Evolutionary conservation across 2,113 vertebrate genomes (phyloP).

Genomic region (Heterochromis multidens): DNA sequence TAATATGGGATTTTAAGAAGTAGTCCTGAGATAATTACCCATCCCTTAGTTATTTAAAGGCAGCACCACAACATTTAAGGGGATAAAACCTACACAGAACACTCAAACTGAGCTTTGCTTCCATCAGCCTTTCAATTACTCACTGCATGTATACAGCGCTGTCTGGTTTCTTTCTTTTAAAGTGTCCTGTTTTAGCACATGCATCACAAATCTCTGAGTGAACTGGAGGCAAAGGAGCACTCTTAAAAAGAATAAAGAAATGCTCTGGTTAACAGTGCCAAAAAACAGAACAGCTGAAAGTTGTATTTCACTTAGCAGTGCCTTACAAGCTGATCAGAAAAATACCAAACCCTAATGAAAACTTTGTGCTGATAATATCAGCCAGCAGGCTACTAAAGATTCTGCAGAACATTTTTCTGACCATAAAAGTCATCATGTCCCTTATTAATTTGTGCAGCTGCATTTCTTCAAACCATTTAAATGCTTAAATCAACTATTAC

Average conservation of each 20-base stretch:
- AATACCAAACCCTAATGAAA: slow-evolving; percentile 13
- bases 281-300: not conserved
- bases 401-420: slow-evolving; percentile 5
- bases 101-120: not conserved
- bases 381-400: not conserved
- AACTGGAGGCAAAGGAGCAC: not conserved
- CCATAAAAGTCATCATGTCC: not conserved
- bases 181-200: not conserved
- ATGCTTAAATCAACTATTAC: not conserved
- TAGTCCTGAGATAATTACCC: not conserved
- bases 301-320: not conserved
- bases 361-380: slow-evolving; percentile 8
- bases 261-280: not conserved
- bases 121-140: not conserved
- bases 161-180: not conserved
- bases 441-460: not conserved
- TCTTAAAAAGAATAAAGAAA: not conserved
- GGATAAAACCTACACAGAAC: not conserved
- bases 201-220: not conserved
- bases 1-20: not conserved
- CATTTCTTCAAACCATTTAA: not conserved
- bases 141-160: not conserved
- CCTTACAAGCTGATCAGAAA: not conserved
- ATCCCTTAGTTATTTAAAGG: not conserved
- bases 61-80: not conserved